Evolutionary conservation across 2,113 vertebrate genomes (phyloP), one percentile per base, ranked within the genome.

Genomic region (Oceanites oceanicus): DNA sequence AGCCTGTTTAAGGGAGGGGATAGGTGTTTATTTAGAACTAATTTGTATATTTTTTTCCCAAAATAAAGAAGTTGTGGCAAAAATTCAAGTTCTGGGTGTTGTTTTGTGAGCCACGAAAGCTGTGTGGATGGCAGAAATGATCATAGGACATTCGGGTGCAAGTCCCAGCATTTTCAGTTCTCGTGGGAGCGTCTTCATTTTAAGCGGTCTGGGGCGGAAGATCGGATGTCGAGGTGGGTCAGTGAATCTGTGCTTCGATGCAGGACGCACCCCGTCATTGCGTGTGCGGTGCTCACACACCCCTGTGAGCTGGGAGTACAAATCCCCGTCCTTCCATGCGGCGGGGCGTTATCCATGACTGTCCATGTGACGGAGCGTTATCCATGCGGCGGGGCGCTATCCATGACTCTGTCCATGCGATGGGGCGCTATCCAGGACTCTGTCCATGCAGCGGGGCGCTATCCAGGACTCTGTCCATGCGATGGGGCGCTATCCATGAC

Each of bases 231-330:
- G 7, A 9, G 9, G 11, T 21, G 53, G 13, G 18, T 3, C 32
- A 5, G 27, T 7, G 73, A 21, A 2, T 27, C 63, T 26, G 30
- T 15, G 68, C 36, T 40, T 30, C 0, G 3, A 0, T 19, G 27
- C 67, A 23, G 78, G 40, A n/a, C 1, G 11, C 23, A 3, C 17
- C 30, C 67, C 2, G 4, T 13, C 5, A 0, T 49, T 13, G 2
- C 1, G 0, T 2, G 13, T 11, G 50, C 34, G 1, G 23, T 11
- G 36, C 40, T 74, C 56, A 8, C 7, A 45, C 1, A 4, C 22
- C 29, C 4, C 13, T 0, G 0, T 3, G 38, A 36, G 34, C 8
- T 16, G 23, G 13, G 30, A 59, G 13, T 19, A 6, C 19, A 63
- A 67, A 68, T 38, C 47, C 36, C 1, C 1, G 15, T 52, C 11